These are phyloP conservation scores for Lithophane socia DNA, from an alignment of 2,888 invertebrate genomes.

Conservation along the genomic window DNA sequence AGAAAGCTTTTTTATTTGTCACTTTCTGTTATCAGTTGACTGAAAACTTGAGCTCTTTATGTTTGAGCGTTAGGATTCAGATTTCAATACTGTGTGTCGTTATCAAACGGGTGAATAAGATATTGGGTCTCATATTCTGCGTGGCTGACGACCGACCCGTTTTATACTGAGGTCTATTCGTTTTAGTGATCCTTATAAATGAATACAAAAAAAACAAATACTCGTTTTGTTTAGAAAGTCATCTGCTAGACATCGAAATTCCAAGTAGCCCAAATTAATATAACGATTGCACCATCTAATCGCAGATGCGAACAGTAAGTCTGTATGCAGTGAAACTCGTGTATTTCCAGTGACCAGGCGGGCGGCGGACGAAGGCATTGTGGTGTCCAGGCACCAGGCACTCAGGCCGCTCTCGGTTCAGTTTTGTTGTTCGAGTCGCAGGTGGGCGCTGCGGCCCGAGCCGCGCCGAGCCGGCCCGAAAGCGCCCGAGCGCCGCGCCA, in stretches of 20 bases:
- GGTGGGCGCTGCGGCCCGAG: slow-evolving; percentile 84
- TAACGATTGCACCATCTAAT: slow-evolving; percentile 52
- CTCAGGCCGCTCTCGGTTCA: slow-evolving; percentile 74
- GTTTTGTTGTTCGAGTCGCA: slow-evolving; percentile 89
- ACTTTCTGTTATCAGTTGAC: slow-evolving; percentile 87
- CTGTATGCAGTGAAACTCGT: slow-evolving; percentile 57
- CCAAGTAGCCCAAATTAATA: neutral
- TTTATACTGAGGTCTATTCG: slow-evolving; percentile 19
- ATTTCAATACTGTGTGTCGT: slow-evolving; percentile 68
- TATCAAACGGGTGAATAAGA: slow-evolving; percentile 67
- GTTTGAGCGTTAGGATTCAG: slow-evolving; percentile 71
- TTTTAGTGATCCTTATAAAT: neutral
- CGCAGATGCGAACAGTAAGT: slow-evolving; percentile 43
- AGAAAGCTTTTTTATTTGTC: slow-evolving; percentile 89
- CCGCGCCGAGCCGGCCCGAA: slow-evolving; percentile 70
- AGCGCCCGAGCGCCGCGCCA: slow-evolving; percentile 73
- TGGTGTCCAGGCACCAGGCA: slow-evolving; percentile 70
- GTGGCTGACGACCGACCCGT: slow-evolving; percentile 27
- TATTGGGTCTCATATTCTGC: slow-evolving; percentile 45
- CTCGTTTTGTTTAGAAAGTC: slow-evolving; percentile 13
- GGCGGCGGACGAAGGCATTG: slow-evolving; percentile 75
- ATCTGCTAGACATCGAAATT: slow-evolving; percentile 16
- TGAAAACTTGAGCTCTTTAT: slow-evolving; percentile 82
- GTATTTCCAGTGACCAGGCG: slow-evolving; percentile 76
- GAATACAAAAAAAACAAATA: neutral